Conservation (phyloP, 2,797 vertebrate genomes). For the Sebastolobus altivelis region DNA sequence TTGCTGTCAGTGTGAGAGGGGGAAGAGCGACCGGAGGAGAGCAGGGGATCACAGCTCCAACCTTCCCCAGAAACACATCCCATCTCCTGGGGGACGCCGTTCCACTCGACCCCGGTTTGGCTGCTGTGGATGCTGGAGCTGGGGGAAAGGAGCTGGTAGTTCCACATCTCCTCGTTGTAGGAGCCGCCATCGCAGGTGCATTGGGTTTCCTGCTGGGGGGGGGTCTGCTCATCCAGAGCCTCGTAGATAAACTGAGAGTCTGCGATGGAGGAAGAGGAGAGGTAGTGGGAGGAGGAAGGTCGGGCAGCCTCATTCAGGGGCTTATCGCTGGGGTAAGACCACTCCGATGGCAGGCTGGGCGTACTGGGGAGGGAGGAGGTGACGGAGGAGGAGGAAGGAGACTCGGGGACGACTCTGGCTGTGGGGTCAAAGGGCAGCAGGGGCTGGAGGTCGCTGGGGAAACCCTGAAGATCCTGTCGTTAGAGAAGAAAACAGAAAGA, state of each 20-base stretch:
- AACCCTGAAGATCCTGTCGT: slow-evolving; percentile 45
- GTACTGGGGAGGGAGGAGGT: slow-evolving; percentile 64
- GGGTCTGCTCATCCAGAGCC: slow-evolving; percentile 10
- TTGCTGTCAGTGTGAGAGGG: slow-evolving; percentile 9
- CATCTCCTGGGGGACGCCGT: background rate
- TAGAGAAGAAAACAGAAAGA: slow-evolving; percentile 6
- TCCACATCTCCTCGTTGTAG: slow-evolving; percentile 77
- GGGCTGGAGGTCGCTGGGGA: slow-evolving; percentile 62
- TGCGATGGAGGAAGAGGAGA: slow-evolving; percentile 54
- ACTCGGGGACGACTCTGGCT: slow-evolving; percentile 74
- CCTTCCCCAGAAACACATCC: slow-evolving; percentile 72
- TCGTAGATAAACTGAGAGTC: slow-evolving; percentile 74
- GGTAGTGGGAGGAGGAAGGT: slow-evolving; percentile 58
- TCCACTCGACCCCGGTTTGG: background rate
- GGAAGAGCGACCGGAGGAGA: slow-evolving; percentile 72
- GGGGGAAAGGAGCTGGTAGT: slow-evolving; percentile 64
- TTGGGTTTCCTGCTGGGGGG: slow-evolving; percentile 75
- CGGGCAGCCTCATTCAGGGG: slow-evolving; percentile 61
- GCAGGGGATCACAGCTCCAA: slow-evolving; percentile 80
- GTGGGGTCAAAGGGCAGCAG: slow-evolving; percentile 76
- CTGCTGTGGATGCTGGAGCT: slow-evolving; percentile 65
- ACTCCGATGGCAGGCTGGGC: slow-evolving; percentile 35
- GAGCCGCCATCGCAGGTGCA: slow-evolving; percentile 8
- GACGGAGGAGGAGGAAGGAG: slow-evolving; percentile 77
- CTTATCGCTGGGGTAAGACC: slow-evolving; percentile 65